Evolutionary conservation across 2,888 invertebrate species (phyloP), one percentile per base, ranked within the genome.

Genomic region (Cryptops parisi): DNA sequence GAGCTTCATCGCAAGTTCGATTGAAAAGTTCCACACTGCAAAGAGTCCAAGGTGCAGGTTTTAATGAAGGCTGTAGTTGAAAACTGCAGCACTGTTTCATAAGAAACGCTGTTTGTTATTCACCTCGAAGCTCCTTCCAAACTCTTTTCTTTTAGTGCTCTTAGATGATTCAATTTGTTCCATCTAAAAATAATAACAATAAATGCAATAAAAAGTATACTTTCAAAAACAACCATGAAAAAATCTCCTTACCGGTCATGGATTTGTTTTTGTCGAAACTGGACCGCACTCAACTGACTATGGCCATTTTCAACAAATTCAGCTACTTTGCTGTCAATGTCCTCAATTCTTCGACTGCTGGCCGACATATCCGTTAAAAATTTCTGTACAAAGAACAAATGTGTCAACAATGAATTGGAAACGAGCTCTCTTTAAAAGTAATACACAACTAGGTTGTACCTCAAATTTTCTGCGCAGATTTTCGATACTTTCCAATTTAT

Each of bases 21-120:
- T 90, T 82, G 74, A 96, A 98, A 6, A 96, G 73, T 67, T 96
- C 96, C 62, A 98, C 91, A 64, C 88, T 88, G n/a, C n/a, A n/a
- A 63, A 39, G n/a, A n/a, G n/a, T n/a, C n/a, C n/a, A n/a, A n/a
- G n/a, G n/a, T n/a, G n/a, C 24, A 47, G 23, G n/a, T n/a, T n/a
- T n/a, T n/a, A n/a, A n/a, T n/a, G n/a, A n/a, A n/a, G n/a, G 51
- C 15, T 17, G 52, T 50, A 6, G 50, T 1, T 15, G n/a, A 3
- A 9, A 38, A 38, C 38, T 15, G 12, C 15, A 38, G 12, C 12
- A 38, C 38, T 15, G 38, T 38, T 38, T 38, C 15, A 12, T 38
- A 12, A 15, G 12, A 15, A n/a, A n/a, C n/a, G n/a, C n/a, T n/a
- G 21, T 40, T 40, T 25, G 23, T n/a, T 45, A 27, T 6, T 27